Conservation (phyloP, 2,888 invertebrate species). For the Hyposoter didymator region DNA sequence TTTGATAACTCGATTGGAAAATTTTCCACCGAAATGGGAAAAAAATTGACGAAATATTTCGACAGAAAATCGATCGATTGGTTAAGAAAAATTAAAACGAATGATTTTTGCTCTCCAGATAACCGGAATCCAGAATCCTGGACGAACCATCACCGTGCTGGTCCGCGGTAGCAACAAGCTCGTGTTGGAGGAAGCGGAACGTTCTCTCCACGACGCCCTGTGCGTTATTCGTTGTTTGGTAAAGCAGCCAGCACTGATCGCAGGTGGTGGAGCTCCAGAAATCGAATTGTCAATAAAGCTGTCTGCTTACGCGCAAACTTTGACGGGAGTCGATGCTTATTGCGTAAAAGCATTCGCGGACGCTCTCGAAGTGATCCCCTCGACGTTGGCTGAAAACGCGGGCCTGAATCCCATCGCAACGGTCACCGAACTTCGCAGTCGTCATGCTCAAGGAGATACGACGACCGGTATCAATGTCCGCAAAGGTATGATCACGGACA, state of each 20-base stretch:
- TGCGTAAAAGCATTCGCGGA: conserved; percentile 98
- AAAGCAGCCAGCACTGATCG: conserved; percentile 95
- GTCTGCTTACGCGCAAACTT: conserved; percentile 91
- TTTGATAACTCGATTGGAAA: not conserved
- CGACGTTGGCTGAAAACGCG: conserved; percentile 96
- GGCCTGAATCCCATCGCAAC: conserved; percentile 97
- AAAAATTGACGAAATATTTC: not conserved
- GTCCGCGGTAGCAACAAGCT: conserved; percentile 95
- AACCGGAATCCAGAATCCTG: conserved; percentile 94
- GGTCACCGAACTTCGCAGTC: conserved; percentile 97
- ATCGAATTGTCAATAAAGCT: conserved; percentile 96
- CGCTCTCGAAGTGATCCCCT: conserved; percentile 97
- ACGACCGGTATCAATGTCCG: conserved; percentile 98
- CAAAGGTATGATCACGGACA: conserved; percentile 98
- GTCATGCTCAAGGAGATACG: conserved; percentile 94
- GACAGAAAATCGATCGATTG: not conserved
- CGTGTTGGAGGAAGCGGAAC: conserved; percentile 92
- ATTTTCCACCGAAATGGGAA: not conserved
- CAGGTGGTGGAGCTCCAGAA: conserved; percentile 99
- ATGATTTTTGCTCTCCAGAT: conserved; percentile 85
- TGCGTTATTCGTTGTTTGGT: conserved; percentile 98
- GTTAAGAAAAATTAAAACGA: not conserved
- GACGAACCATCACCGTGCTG: conserved; percentile 96
- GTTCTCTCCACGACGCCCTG: conserved; percentile 93
- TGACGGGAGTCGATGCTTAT: conserved; percentile 97